Evolutionary conservation across 2,113 vertebrate species (phyloP), one percentile per base, ranked within the genome.

Genomic region (Egretta garzetta): DNA sequence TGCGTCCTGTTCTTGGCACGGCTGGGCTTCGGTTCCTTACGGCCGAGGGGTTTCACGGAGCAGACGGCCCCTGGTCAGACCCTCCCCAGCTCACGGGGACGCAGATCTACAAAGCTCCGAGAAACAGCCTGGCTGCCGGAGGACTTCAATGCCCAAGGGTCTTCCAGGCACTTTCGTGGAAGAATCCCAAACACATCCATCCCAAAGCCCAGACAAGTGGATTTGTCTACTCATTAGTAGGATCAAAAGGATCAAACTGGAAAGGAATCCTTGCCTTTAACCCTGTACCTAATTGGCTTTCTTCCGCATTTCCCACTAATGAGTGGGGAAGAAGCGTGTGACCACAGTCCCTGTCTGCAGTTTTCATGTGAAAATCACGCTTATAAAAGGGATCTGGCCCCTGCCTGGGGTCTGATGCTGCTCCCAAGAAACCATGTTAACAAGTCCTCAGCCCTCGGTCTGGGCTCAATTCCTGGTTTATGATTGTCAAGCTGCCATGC

Each of bases 1-100:
- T 1, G 1, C 1, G 4, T 35, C 21, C 55, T 19, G 24, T 9
- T 13, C n/a, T 20, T 1, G 18, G 32, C 5, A 3, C 32, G 5
- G 19, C 41, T 10, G 35, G 9, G 28, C 8, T 9, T 45, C 59
- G 0, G 26, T 24, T 52, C 37, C 45, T 16, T 9, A 2, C 3
- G 2, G 23, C 33, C 2, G 14, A 19, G 49, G 35, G 58, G 14
- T n/a, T 50, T 14, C 12, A 3, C 1, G 22, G 66, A 13, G 5
- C 35, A 23, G n/a, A 2, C 9, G 12, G 52, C 9, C 24, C 37
- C 28, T 3, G 35, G 1, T 8, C 30, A 7, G 28, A 11, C 32
- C 24, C 56, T 5, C 41, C n/a, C 32, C 6, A 4, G 28, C 16
- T 47, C 24, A 14, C 3, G 2, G 24, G 41, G 32, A 43, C 41